Evolutionary conservation across 1,140 invertebrate genomes (phyloP), one percentile per base, ranked within the genome.

Genomic region (Andrena cerasifolii): DNA sequence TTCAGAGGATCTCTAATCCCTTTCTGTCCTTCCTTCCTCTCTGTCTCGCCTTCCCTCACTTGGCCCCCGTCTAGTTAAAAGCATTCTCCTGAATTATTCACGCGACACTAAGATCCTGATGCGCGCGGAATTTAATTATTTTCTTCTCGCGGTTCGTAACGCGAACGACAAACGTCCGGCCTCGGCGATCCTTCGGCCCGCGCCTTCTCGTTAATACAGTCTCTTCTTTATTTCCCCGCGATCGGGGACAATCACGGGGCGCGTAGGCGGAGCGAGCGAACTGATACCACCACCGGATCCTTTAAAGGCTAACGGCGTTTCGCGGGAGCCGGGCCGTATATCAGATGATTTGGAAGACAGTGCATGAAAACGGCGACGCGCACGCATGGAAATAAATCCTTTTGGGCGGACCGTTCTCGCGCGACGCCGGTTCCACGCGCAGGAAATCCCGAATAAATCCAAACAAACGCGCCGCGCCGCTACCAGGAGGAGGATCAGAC

Each of bases 391-490:
- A 82, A 85, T 84, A 84, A 85, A 85, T 85, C 56, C 67, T 58
- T 73, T 76, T 33, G 79, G 67, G 53, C 54, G 63, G 53, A 51
- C 76, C 62, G 53, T 59, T 82, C 62, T 56, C 61, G 45, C 58
- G 45, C 56, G 81, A 54, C 47, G 66, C 66, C 63, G 65, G 66
- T 82, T 76, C 83, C 82, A 75, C 82, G 74, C 40, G 56, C 84
- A 85, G 84, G 84, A 85, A 85, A 85, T 85, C 79, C 84, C 79
- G 75, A 79, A 77, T 66, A 85, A 85, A 85, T 85, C 84, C 79
- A 85, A 85, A 85, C 83, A 85, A 85, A 85, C 83, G 65, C 51
- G 43, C 36, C 83, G 65, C 51, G 43, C 36, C 43, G 7, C 3
- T 45, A 53, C 73, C 31, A 47, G 71, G 68, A 85, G 72, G 65